Conservation (phyloP, 1,140 invertebrate species). For the Drosophila insularis region DNA sequence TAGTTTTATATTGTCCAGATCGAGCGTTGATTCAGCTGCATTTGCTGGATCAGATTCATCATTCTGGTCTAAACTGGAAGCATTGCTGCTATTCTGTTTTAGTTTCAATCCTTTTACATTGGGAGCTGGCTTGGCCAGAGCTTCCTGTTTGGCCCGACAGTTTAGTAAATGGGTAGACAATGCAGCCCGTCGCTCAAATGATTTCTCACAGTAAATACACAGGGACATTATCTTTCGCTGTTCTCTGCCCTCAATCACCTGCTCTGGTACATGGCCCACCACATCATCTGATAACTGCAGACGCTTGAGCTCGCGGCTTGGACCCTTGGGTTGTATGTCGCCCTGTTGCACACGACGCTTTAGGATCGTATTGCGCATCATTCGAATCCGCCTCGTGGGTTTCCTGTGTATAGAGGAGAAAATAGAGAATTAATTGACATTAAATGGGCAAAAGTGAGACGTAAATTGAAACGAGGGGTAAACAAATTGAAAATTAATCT, state of each 20-base stretch:
- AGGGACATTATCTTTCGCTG: conserved; percentile 67
- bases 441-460: neutral
- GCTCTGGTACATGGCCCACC: conserved; percentile 49
- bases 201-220: conserved; percentile 87
- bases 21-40: neutral
- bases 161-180: conserved; percentile 86
- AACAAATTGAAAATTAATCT: conserved; percentile 1
- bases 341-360: conserved; percentile 71
- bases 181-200: conserved; percentile 87
- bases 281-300: conserved; percentile 67
- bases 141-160: conserved; percentile 81
- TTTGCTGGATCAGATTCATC: conserved; percentile 29
- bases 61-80: conserved; percentile 27
- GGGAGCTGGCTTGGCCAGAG: conserved; percentile 61
- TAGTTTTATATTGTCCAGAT: conserved; percentile 31
- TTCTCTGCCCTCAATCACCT: conserved; percentile 36
- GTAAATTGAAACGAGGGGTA: conserved; percentile 1
- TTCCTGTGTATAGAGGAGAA: conserved; percentile 51
- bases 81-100: conserved; percentile 28
- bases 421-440: neutral
- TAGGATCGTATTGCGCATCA: conserved; percentile 76
- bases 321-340: conserved; percentile 68
- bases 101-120: conserved; percentile 51
- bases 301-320: conserved; percentile 72
- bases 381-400: conserved; percentile 70